These are phyloP conservation scores for Hedya salicella DNA, from an alignment of 2,888 invertebrate genomes.

Conservation along the genomic window DNA sequence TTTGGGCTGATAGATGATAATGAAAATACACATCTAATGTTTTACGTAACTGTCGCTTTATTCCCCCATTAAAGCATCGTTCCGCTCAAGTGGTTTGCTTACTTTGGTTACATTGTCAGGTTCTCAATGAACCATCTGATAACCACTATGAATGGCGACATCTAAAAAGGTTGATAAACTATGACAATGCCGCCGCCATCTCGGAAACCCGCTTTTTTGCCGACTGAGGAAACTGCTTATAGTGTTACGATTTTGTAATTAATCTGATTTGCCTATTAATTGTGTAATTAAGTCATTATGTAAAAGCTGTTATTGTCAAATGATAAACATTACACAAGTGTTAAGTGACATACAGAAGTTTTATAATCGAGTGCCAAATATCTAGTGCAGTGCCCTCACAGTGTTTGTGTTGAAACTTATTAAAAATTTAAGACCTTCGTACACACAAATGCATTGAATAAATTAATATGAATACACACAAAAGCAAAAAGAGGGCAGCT, in stretches of 20 bases:
- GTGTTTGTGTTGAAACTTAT: too few relatives aligned
- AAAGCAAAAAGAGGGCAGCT: too few relatives aligned
- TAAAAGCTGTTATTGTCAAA: neutral
- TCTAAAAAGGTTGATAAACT: slow-evolving; percentile 20
- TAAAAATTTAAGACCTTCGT: too few relatives aligned
- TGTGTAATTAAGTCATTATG: slow-evolving; percentile 1
- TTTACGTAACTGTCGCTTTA: too few relatives aligned
- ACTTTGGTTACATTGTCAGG: slow-evolving; percentile 13
- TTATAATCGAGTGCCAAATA: too few relatives aligned
- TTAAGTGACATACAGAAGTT: too few relatives aligned
- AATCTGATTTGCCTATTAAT: slow-evolving; percentile 9
- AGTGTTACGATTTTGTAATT: slow-evolving; percentile 16
- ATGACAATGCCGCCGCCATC: slow-evolving; percentile 24
- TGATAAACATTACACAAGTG: too few relatives aligned
- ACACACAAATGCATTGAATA: too few relatives aligned
- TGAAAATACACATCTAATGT: too few relatives aligned
- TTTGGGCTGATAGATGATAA: too few relatives aligned
- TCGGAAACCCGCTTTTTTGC: slow-evolving; percentile 20
- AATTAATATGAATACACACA: too few relatives aligned
- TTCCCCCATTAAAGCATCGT: neutral
- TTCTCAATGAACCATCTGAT: slow-evolving; percentile 22
- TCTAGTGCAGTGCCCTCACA: too few relatives aligned
- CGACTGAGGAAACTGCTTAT: slow-evolving; percentile 13
- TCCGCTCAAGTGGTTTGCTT: neutral
- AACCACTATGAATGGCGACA: neutral